Conservation (phyloP, 1,140 invertebrate species). For the Dufourea novaeangliae region DNA sequence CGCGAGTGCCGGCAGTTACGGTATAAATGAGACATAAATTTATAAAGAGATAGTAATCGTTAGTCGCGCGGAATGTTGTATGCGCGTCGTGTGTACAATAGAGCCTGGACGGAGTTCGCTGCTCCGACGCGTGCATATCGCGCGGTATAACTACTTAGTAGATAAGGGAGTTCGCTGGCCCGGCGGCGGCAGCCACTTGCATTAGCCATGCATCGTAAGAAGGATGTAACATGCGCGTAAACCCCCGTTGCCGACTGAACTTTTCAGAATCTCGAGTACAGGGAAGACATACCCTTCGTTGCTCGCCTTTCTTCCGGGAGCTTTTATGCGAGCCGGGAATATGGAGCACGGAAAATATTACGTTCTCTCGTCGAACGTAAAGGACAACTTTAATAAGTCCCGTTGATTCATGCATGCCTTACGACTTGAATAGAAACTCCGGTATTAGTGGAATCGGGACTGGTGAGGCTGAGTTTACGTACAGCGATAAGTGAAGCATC, state of each 20-base stretch:
- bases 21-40: conserved; percentile 40
- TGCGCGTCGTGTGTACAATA: conserved; percentile 12
- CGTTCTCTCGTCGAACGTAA: background rate
- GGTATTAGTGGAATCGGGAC: background rate
- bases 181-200: background rate
- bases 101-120: conserved; percentile 8
- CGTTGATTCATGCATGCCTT: background rate
- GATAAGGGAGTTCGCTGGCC: conserved; percentile 17
- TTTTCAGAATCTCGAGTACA: background rate
- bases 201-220: background rate
- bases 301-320: background rate
- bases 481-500: background rate
- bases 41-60: conserved; percentile 29
- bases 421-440: background rate
- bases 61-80: conserved; percentile 4
- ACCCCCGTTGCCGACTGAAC: background rate
- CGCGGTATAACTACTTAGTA: conserved; percentile 33
- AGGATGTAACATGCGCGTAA: background rate
- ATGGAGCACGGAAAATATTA: conserved; percentile 1
- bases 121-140: conserved; percentile 37
- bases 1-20: background rate
- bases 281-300: background rate
- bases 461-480: background rate
- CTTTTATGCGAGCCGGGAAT: background rate
- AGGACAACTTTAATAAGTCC: conserved; percentile 24